phyloP scores from a whole-genome alignment of 1,140 invertebrate species.

The Zaprionus inermis region DNA sequence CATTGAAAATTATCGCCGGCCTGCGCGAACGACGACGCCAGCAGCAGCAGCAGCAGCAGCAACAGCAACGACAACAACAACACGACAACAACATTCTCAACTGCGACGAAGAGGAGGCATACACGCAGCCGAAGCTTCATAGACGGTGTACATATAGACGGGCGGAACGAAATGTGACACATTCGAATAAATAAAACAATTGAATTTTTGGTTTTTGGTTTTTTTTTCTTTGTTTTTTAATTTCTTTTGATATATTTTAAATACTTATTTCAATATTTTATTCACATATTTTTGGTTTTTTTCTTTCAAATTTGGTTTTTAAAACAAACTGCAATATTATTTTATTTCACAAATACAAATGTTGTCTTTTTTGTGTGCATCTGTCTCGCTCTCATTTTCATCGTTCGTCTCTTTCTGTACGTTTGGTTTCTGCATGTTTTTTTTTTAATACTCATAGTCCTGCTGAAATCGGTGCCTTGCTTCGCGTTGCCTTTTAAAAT shows the following conservation, averaged over 20 bases:
- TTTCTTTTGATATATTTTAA: slow-evolving; percentile 79
- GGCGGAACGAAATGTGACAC: slow-evolving; percentile 16
- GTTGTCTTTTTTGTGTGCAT: slow-evolving; percentile 46
- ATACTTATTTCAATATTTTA: slow-evolving; percentile 79
- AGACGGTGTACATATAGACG: not conserved
- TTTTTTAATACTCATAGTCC: slow-evolving; percentile 15
- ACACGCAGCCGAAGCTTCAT: not conserved
- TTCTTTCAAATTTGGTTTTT: slow-evolving; percentile 42
- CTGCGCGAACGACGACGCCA: slow-evolving; percentile 5
- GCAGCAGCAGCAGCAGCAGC: slow-evolving; percentile 11
- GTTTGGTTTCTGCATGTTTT: slow-evolving; percentile 15
- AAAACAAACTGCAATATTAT: slow-evolving; percentile 79
- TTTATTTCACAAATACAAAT: slow-evolving; percentile 77
- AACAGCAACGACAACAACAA: not conserved
- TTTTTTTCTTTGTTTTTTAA: slow-evolving; percentile 41
- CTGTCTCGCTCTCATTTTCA: slow-evolving; percentile 6
- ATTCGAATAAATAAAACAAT: slow-evolving; percentile 29
- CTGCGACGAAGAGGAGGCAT: slow-evolving; percentile 19
- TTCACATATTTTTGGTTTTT: slow-evolving; percentile 72
- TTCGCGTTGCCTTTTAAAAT: slow-evolving; percentile 29
- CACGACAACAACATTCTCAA: not conserved
- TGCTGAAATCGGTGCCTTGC: slow-evolving; percentile 6
- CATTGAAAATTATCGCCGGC: slow-evolving; percentile 76
- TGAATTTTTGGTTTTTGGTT: slow-evolving; percentile 27
- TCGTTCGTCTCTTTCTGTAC: slow-evolving; percentile 23